Evolutionary conservation across 2,113 vertebrate genomes (phyloP), one percentile per base, ranked within the genome.

Genomic region (Cheirogaleus medius): DNA sequence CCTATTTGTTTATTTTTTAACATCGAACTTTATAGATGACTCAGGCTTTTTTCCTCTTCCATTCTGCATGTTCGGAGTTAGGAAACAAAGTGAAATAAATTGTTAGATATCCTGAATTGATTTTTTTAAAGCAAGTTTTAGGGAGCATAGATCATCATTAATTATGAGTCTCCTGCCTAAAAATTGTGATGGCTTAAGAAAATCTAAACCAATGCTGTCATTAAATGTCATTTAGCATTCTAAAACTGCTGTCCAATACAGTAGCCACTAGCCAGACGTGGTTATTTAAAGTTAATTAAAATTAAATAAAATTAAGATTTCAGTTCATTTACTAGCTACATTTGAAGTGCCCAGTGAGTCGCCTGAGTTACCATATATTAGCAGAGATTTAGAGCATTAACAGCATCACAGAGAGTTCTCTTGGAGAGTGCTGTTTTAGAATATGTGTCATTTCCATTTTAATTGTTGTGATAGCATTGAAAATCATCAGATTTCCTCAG

Each of bases 281-380:
- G 8, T 29, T 76, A 14, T 89, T 93, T 81, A 91, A 92, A 83
- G 54, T 76, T 25, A 93, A 73, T 94, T 73, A 90, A 91, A 81
- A 66, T 78, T 13, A 83, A 73, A 25, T 66, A 18, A 87, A 91
- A 80, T 83, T 25, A 85, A 76, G 52, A 77, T 56, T 49, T 80
- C 23, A 56, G 25, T 68, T 91, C 23, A 10, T 87, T 25, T 34
- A 10, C 47, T n/a, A 42, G 76, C 64, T 84, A 2, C 49, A 6
- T 76, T 58, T 74, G 60, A 87, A 7, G 81, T 29, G 13, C 76
- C 58, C 34, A 11, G 7, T 44, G 54, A 66, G 81, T 80, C 64
- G 34, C 44, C 4, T 52, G 52, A 47, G 63, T 58, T 13, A 0
- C 39, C 6, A 0, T 7, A 0, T 7, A 3, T 49, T 12, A 49